phyloP scores from a whole-genome alignment of 1,140 invertebrate genomes.

The Brachionus rubens region DNA sequence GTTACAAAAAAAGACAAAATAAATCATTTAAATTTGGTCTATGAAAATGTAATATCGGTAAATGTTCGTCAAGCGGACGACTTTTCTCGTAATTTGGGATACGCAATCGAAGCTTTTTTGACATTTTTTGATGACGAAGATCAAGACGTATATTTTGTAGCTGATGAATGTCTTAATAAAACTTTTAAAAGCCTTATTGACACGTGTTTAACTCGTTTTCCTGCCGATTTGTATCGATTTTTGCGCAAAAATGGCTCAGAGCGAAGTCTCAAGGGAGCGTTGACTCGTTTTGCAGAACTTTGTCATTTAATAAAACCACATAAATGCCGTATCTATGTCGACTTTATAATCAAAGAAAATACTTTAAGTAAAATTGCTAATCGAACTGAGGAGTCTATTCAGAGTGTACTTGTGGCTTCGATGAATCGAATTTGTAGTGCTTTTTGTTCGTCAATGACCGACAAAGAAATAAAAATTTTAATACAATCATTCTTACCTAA shows the following conservation, averaged over 20 bases:
- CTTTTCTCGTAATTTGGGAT: constrained; percentile 68
- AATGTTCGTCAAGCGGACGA: constrained; percentile 60
- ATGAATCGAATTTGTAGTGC: constrained; percentile 70
- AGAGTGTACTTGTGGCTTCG: constrained; percentile 70
- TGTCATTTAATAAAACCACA: constrained; percentile 67
- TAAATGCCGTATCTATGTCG: constrained; percentile 71
- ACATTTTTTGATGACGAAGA: constrained; percentile 72
- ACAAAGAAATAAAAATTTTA: constrained; percentile 69
- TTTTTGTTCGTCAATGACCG: constrained; percentile 71
- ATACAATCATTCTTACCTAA: constrained; percentile 69
- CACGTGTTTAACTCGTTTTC: constrained; percentile 69
- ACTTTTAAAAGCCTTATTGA: constrained; percentile 70
- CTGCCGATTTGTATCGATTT: constrained; percentile 76
- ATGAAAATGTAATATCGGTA: constrained; percentile 59
- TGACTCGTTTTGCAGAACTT: constrained; percentile 72
- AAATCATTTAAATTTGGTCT: constrained; percentile 67
- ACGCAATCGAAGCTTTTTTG: constrained; percentile 71
- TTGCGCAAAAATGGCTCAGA: constrained; percentile 73
- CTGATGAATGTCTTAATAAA: constrained; percentile 75
- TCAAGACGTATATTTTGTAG: constrained; percentile 72
- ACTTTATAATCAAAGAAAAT: constrained; percentile 69
- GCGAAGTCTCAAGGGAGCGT: constrained; percentile 69
- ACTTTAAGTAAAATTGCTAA: constrained; percentile 66
- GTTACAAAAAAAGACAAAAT: constrained; percentile 71
- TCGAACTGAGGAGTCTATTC: constrained; percentile 70